Evolutionary conservation across 2,888 invertebrate genomes (phyloP), one percentile per base, ranked within the genome.

Genomic region (Acleris sparsana): DNA sequence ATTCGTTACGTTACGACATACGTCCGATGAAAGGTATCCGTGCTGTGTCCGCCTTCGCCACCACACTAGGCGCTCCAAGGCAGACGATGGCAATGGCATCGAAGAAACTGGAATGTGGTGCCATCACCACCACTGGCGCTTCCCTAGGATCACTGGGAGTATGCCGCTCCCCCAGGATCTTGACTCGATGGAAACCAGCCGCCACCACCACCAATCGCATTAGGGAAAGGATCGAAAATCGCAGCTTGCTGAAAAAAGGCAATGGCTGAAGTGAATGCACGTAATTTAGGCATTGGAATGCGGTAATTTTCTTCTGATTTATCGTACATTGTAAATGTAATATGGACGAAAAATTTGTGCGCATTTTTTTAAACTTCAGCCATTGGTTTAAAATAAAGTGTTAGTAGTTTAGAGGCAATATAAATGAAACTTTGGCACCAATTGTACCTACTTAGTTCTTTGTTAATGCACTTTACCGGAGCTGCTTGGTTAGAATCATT

Each of bases 81-180:
- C 95, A 94, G 67, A 97, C 95, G 78, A 97, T 96, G 75, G 96
- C 94, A 71, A 98, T 94, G 68, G 97, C 96, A 89, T 99, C 99
- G 89, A 97, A 96, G 94, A 96, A 98, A 67, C 96, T 95, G 48
- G 98, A 98, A 86, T 99, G 99, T 3, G 98, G 98, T 5, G 97
- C 98, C 70, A 97, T 94, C 64, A 96, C 96, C 71, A 98, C 90
- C 72, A 98, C 95, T 1, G 98, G 97, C 5, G 98, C 98, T 72
- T 96, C 96, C 22, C 96, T 75, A 17, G 80, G 87, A 73, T 81
- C 81, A 11, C 87, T 83, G 81, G 83, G 93, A 84, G 86, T 71
- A 76, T 90, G 87, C 73, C 87, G 84, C 72, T 93, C 93, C 60
- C 98, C 98, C 83, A 95, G 95, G 75, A 96, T 94, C 75, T 94